A percentile compares a stretch with the other conserved stretches of the same genome.
Evolutionary conservation across 1,140 invertebrate genomes (phyloP).

Genomic region (Pseudomyrmex flavicornis): DNA sequence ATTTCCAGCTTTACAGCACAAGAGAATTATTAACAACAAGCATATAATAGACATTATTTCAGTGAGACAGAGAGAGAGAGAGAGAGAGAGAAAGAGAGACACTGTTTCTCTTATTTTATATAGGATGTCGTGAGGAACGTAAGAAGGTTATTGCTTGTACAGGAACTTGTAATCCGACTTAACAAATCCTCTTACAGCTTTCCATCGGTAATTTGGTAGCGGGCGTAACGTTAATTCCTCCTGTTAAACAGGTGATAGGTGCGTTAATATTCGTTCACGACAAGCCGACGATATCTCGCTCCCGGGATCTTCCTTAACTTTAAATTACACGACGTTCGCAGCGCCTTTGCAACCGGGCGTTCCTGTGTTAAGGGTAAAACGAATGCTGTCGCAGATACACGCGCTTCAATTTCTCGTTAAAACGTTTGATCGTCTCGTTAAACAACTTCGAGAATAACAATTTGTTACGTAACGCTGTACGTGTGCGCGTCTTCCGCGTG

Average conservation of each 20-base stretch:
- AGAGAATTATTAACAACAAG: conserved; percentile 19
- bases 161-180: conserved; percentile 51
- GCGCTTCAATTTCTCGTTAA: conserved; percentile 31
- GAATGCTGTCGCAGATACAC: conserved; percentile 23
- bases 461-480: conserved; percentile 4
- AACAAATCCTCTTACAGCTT: conserved; percentile 54
- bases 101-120: background rate
- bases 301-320: conserved; percentile 46
- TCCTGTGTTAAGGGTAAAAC: background rate
- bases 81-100: background rate
- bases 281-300: conserved; percentile 45
- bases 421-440: conserved; percentile 45
- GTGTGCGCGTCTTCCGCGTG: background rate
- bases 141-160: conserved; percentile 31
- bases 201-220: conserved; percentile 23
- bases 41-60: background rate
- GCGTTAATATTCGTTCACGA: conserved; percentile 50
- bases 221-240: conserved; percentile 45
- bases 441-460: conserved; percentile 39
- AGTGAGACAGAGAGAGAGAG: background rate
- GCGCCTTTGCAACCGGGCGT: conserved; percentile 5
- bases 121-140: background rate
- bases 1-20: background rate
- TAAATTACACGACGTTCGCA: conserved; percentile 43
- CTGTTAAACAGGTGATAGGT: conserved; percentile 53